Conservation (phyloP, 2,797 vertebrate genomes). For the Taenioides sp. region DNA sequence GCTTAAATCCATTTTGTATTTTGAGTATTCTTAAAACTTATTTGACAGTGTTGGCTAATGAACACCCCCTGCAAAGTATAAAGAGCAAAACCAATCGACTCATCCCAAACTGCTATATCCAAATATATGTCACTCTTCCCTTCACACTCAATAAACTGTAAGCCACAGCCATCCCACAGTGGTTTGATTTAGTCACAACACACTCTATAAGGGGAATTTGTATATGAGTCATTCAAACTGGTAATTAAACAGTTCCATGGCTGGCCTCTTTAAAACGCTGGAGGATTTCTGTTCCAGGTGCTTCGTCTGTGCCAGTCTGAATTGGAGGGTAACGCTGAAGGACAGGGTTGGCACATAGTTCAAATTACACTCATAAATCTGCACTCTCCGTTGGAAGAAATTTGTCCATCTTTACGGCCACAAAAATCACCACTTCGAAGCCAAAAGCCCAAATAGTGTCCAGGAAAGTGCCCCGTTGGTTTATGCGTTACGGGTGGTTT, state of each 20-base stretch:
- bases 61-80: too few species aligned
- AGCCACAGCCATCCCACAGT: neutral
- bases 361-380: slow-evolving; percentile 43
- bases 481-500: slow-evolving; percentile 60
- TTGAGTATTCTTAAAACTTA: too few species aligned
- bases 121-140: neutral
- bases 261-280: neutral
- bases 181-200: neutral
- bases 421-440: slow-evolving; percentile 66
- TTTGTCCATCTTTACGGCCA: slow-evolving; percentile 49
- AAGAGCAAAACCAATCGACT: neutral
- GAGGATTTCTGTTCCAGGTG: slow-evolving; percentile 14
- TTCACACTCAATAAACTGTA: neutral
- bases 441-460: slow-evolving; percentile 20
- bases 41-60: too few species aligned
- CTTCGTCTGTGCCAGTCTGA: slow-evolving; percentile 14
- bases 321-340: slow-evolving; percentile 22
- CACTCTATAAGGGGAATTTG: neutral
- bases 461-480: slow-evolving; percentile 55
- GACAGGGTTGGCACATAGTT: slow-evolving; percentile 31
- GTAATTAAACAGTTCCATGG: slow-evolving; percentile 16
- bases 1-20: too few species aligned
- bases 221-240: slow-evolving; percentile 1
- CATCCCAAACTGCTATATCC: neutral
- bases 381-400: slow-evolving; percentile 33